Conservation (phyloP, 2,113 vertebrate genomes). For the Sylvietta virens region DNA sequence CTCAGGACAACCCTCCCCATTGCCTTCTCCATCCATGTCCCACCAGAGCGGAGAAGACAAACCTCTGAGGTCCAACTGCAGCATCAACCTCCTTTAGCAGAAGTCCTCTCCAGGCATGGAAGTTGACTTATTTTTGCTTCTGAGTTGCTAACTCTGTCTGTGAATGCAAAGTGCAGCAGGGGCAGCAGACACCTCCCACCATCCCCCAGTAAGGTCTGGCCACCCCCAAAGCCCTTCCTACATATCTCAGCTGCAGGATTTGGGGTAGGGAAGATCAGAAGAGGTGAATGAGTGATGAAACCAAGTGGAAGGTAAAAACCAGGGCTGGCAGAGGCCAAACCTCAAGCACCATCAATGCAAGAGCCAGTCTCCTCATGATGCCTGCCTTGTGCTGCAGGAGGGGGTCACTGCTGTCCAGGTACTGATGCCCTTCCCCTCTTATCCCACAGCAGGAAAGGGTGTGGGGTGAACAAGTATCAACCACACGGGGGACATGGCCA, state of each 20-base stretch:
- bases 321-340: neutral
- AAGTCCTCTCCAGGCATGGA: neutral
- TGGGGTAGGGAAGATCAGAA: neutral
- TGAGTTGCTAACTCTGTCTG: neutral
- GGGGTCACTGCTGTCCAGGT: neutral
- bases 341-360: neutral
- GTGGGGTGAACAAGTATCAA: neutral
- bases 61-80: neutral
- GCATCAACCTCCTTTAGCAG: neutral
- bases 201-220: neutral
- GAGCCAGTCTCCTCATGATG: accelerated
- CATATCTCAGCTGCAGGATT: neutral
- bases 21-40: neutral
- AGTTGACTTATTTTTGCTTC: neutral
- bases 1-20: neutral
- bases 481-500: accelerated
- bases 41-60: neutral
- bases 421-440: accelerated
- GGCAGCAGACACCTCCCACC: neutral
- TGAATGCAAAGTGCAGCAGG: neutral
- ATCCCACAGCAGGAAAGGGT: neutral
- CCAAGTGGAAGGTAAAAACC: neutral
- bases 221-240: neutral
- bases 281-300: neutral
- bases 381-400: neutral